These are phyloP conservation scores for Bombus pascuorum DNA, from an alignment of 1,140 invertebrate genomes.

Conservation along the genomic window DNA sequence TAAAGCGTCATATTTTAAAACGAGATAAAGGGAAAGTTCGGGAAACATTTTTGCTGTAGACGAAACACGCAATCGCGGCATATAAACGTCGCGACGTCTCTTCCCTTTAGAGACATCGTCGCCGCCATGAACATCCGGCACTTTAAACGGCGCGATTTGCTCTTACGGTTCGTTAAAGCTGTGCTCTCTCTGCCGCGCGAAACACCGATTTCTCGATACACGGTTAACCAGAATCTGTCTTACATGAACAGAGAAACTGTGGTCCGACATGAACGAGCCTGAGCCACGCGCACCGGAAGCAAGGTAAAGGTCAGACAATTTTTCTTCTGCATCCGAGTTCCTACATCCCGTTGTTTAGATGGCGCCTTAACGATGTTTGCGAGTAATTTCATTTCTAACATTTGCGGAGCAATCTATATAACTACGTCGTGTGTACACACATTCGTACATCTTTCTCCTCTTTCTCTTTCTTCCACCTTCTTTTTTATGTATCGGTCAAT, in stretches of 20 bases:
- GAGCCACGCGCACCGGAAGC: neutral
- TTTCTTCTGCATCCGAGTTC: neutral
- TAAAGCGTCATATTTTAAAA: neutral
- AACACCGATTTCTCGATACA: constrained; percentile 33
- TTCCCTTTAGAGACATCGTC: constrained; percentile 51
- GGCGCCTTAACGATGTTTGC: neutral
- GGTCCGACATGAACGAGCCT: neutral
- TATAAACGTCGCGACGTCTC: constrained; percentile 53
- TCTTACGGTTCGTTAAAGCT: constrained; percentile 54
- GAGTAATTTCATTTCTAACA: neutral
- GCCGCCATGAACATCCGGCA: constrained; percentile 50
- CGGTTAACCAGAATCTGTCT: constrained; percentile 34
- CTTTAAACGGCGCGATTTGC: constrained; percentile 56
- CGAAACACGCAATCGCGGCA: constrained; percentile 42
- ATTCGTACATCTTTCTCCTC: neutral
- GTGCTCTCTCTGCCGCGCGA: neutral
- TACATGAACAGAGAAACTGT: constrained; percentile 39
- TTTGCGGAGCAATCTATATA: neutral
- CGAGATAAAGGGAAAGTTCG: constrained; percentile 8
- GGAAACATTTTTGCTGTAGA: constrained; percentile 21
- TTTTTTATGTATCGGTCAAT: neutral
- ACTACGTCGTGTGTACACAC: neutral
- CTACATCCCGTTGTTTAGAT: neutral
- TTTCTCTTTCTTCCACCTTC: neutral
- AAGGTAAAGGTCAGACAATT: constrained; percentile 36